Conservation (phyloP, 2,797 vertebrate genomes). For the Paratrypauchen microcephalus region DNA sequence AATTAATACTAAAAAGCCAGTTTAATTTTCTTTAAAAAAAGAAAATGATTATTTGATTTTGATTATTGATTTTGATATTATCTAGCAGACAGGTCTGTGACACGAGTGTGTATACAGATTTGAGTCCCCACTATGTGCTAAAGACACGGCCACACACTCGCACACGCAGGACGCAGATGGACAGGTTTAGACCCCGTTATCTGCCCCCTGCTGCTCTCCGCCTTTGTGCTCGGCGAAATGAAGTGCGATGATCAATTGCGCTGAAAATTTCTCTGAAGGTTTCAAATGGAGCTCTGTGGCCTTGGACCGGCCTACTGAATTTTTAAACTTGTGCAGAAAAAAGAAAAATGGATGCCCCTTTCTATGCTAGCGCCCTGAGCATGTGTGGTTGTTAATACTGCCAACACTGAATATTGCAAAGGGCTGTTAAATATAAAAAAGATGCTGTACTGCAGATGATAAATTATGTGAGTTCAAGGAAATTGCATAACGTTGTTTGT, state of each 20-base stretch:
- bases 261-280: constrained; percentile 68
- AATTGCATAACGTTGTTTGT: constrained; percentile 37
- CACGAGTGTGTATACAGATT: too few species aligned
- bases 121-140: too few species aligned
- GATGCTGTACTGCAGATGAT: constrained; percentile 30
- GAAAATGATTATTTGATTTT: too few species aligned
- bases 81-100: too few species aligned
- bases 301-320: constrained; percentile 55
- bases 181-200: constrained; percentile 62
- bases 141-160: constrained; percentile 23
- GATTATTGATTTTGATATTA: too few species aligned
- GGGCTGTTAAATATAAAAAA: constrained; percentile 55
- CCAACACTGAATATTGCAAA: constrained; percentile 56
- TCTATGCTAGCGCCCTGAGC: constrained; percentile 55
- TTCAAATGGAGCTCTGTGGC: constrained; percentile 64
- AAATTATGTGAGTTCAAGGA: constrained; percentile 54
- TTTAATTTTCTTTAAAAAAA: too few species aligned
- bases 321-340: constrained; percentile 53
- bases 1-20: too few species aligned
- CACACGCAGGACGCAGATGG: constrained; percentile 57
- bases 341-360: constrained; percentile 58
- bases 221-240: constrained; percentile 64
- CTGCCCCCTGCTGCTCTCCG: constrained; percentile 36
- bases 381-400: constrained; percentile 56
- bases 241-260: constrained; percentile 71